A percentile compares a stretch with the other conserved stretches of the same genome.
Conservation (phyloP, 2,113 vertebrate species). For the Notiomystis cincta region DNA sequence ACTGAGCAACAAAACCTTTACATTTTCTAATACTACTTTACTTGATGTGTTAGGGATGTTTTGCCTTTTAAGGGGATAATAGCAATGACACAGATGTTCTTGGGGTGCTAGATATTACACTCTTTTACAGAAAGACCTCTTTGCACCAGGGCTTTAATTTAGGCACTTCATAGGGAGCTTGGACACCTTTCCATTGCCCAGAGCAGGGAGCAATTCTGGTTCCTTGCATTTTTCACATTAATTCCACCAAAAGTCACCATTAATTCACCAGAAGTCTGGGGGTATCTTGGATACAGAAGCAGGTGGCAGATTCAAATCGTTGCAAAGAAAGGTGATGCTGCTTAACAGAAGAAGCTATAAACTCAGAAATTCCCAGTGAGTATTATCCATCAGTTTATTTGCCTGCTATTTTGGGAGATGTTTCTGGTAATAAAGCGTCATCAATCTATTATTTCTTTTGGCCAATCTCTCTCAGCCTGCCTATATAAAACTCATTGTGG, state of each 20-base stretch:
- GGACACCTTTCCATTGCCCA: not conserved
- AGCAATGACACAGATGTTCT: not conserved
- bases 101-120: not conserved
- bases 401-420: not conserved
- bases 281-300: not conserved
- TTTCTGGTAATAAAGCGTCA: slow-evolving; percentile 33
- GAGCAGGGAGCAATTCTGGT: not conserved
- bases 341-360: not conserved
- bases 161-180: not conserved
- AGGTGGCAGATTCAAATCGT: not conserved
- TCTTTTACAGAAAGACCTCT: not conserved
- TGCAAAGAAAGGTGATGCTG: not conserved
- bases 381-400: slow-evolving; percentile 36
- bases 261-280: not conserved
- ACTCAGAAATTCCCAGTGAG: not conserved
- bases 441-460: slow-evolving; percentile 47
- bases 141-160: not conserved
- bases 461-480: slow-evolving; percentile 28
- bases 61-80: not conserved
- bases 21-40: not conserved
- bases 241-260: not conserved
- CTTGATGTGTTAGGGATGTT: not conserved
- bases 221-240: not conserved
- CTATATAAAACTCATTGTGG: slow-evolving; percentile 2
- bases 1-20: not conserved